A percentile compares a stretch with the other conserved stretches of the same genome.
Evolutionary conservation across 2,797 vertebrate species (phyloP).

Genomic region (Iguana delicatissima): DNA sequence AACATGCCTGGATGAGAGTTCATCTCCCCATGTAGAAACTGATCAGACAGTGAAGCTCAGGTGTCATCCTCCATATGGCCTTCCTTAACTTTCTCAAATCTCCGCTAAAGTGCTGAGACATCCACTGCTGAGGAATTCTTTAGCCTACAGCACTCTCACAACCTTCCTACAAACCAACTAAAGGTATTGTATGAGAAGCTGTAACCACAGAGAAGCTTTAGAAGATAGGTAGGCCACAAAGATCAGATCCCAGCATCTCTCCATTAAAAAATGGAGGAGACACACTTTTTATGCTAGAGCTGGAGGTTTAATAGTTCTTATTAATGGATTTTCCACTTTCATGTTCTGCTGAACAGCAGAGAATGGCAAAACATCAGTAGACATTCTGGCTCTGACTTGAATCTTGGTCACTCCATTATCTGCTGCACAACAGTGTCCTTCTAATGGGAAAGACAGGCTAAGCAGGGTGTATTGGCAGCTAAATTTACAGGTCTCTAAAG

Average conservation of each 20-base stretch:
- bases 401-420: constrained; percentile 13
- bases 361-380: background rate
- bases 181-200: background rate
- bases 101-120: background rate
- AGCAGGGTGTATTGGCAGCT: background rate
- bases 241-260: background rate
- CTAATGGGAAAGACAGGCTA: constrained; percentile 3
- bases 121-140: background rate
- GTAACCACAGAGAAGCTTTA: background rate
- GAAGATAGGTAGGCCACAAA: constrained; percentile 12
- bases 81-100: background rate
- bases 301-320: constrained; percentile 1
- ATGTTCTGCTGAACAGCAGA: constrained; percentile 1
- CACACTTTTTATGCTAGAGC: background rate
- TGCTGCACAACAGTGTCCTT: background rate
- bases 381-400: background rate
- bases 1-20: no score
- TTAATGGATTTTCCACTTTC: constrained; percentile 1
- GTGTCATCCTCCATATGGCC: background rate
- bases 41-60: background rate
- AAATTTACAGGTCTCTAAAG: constrained; percentile 16
- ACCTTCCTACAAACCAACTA: background rate
- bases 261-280: background rate
- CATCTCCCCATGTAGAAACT: background rate
- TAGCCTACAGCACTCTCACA: background rate